Base-by-base conservation (phyloP, 2,797 vertebrate species). In the Mastacembelus armatus region DNA sequence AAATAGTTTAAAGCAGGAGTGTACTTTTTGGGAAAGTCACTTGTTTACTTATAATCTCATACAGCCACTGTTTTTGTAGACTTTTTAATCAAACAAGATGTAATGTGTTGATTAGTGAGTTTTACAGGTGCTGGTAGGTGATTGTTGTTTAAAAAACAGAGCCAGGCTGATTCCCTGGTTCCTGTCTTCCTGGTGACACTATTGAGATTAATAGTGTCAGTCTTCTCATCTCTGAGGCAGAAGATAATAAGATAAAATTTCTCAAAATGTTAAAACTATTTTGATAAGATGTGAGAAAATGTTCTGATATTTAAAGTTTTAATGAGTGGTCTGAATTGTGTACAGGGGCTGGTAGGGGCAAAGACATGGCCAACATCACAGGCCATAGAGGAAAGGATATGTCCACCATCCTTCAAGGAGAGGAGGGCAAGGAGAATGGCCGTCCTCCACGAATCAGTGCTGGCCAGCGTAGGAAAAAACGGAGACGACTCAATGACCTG, bases 361-460 rank as follows among this genome's bases (percentile, higher is more conserved):
- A 99, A 83, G 98, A 99, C 91, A 99, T 99, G 94, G 95, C 97
- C 15, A 99, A 98, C 86, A 98, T 99, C 92, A 99, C 96, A 0
- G 97, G 97, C 39, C 95, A 95, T 85, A 87, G 96, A 55, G 98
- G 97, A 7, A 99, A 99, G 84, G 98, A 99, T 51, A 99, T 99
- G 61, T 96, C 96, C 68, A 92, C 94, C 67, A 99, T 99, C 82
- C 74, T 98, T 12, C 95, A 96, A 27, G 68, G 67, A 0, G 96
- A 97, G 42, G 97, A 97, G 74, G 94, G 95, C 40, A 96, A 98
- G 49, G 97, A 99, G 78, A 97, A 95, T 22, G 97, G 96, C 22
- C 86, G 91, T 15, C 95, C 94, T 0, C 92, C 91, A 0, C 92
- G 90, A 40, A 74, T 92, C 22, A 90, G 66, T 22, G 75, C 89